Conservation (phyloP, 2,113 vertebrate species). For the Talpa occidentalis region DNA sequence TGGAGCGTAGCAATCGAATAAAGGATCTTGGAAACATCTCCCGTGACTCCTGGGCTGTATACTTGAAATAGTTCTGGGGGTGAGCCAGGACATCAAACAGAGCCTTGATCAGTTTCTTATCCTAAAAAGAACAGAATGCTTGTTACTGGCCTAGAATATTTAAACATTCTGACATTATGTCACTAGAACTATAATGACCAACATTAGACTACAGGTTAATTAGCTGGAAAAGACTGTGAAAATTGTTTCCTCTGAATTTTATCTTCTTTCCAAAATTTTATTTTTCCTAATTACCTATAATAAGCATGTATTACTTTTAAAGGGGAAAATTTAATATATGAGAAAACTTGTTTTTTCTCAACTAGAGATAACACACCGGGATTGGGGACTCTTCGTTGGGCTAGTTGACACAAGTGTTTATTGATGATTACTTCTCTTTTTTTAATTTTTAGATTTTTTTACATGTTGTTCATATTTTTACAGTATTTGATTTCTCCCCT, state of each 20-base stretch:
- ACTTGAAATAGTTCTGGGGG: constrained; percentile 99
- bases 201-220: neutral
- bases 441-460: too few species aligned
- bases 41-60: constrained; percentile 98
- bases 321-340: constrained; percentile 8
- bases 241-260: constrained; percentile 50
- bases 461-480: too few species aligned
- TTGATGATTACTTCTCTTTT: neutral
- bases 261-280: constrained; percentile 38
- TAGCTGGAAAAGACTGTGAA: constrained; percentile 15
- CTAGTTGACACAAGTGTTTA: neutral
- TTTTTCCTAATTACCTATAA: constrained; percentile 19
- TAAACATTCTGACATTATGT: constrained; percentile 41
- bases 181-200: constrained; percentile 26
- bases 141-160: constrained; percentile 49
- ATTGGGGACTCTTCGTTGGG: neutral
- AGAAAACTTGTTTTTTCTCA: constrained; percentile 45
- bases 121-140: constrained; percentile 87
- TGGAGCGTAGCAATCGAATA: constrained; percentile 96
- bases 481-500: too few species aligned
- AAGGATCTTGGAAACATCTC: constrained; percentile 99
- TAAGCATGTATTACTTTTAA: constrained; percentile 4
- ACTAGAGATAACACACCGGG: neutral
- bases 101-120: constrained; percentile 99
- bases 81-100: constrained; percentile 98